phyloP scores from a whole-genome alignment of 37 sponge, comb jelly and placozoan genomes.

The Theonella swinhoei region DNA sequence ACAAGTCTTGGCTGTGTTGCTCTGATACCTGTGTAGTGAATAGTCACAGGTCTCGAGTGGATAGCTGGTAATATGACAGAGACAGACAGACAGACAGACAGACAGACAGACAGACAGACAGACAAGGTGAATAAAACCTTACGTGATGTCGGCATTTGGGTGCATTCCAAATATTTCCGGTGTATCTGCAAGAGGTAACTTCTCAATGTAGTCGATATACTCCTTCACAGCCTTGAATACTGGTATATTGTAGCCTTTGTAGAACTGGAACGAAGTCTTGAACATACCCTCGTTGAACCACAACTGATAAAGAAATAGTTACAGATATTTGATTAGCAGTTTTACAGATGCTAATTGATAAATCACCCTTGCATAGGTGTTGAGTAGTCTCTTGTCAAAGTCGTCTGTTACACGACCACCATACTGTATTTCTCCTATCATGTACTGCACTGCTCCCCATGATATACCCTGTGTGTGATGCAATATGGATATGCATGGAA shows the following conservation, averaged over 20 bases:
- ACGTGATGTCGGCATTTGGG: slow-evolving; percentile 99
- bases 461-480: slow-evolving; percentile 78
- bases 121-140: too few relatives aligned
- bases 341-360: too few relatives aligned
- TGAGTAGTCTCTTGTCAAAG: slow-evolving; percentile 92
- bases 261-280: slow-evolving; percentile 87
- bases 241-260: slow-evolving; percentile 94
- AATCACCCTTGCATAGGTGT: slow-evolving; percentile 90
- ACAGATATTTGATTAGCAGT: too few relatives aligned
- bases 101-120: not conserved
- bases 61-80: not conserved
- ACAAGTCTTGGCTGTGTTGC: slow-evolving; percentile 83
- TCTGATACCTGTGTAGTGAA: slow-evolving; percentile 95
- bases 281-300: slow-evolving; percentile 99
- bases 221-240: slow-evolving; percentile 82
- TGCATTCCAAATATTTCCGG: slow-evolving; percentile 99
- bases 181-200: slow-evolving; percentile 92
- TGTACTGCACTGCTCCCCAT: slow-evolving; percentile 94
- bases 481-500: not conserved
- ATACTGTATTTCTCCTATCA: slow-evolving; percentile 98
- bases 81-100: not conserved
- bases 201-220: slow-evolving; percentile 90
- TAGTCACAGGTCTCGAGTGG: too few relatives aligned
- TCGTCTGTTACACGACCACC: slow-evolving; percentile 98
- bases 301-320: slow-evolving; percentile 24